Conservation (phyloP, 2,797 vertebrate species). For the Otus scops region DNA sequence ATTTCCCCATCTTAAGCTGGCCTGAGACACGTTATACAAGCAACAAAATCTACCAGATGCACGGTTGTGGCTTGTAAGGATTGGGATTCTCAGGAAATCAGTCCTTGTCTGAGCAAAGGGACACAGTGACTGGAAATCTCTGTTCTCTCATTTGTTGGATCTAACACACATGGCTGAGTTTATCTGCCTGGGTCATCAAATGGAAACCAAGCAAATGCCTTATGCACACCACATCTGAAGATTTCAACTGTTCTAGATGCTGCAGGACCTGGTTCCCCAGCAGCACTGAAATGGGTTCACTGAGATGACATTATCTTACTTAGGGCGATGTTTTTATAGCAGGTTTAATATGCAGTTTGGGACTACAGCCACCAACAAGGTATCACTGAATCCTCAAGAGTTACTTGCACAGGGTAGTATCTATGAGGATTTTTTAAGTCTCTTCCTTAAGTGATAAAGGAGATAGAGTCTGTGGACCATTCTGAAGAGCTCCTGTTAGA, state of each 20-base stretch:
- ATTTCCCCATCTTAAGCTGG: background rate
- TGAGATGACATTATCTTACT: background rate
- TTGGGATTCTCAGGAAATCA: background rate
- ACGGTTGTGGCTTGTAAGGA: background rate
- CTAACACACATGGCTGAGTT: background rate
- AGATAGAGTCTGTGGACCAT: background rate
- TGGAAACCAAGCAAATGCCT: background rate
- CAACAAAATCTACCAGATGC: background rate
- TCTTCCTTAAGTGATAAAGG: background rate
- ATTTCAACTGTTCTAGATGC: background rate
- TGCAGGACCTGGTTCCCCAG: background rate
- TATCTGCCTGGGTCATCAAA: background rate
- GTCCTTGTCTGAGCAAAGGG: background rate
- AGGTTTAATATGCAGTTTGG: background rate
- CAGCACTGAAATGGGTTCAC: background rate
- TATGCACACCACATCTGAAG: background rate
- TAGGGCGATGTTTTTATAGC: background rate
- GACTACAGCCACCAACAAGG: background rate
- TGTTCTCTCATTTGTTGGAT: background rate
- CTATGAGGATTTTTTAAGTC: rapidly evolving
- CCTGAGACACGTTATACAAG: background rate
- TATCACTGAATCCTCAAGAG: background rate
- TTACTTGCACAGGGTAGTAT: background rate
- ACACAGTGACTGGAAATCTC: background rate
- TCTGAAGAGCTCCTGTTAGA: background rate